Evolutionary conservation across 2,797 vertebrate species (phyloP), one percentile per base, ranked within the genome.

Genomic region (Myotis findleyi): DNA sequence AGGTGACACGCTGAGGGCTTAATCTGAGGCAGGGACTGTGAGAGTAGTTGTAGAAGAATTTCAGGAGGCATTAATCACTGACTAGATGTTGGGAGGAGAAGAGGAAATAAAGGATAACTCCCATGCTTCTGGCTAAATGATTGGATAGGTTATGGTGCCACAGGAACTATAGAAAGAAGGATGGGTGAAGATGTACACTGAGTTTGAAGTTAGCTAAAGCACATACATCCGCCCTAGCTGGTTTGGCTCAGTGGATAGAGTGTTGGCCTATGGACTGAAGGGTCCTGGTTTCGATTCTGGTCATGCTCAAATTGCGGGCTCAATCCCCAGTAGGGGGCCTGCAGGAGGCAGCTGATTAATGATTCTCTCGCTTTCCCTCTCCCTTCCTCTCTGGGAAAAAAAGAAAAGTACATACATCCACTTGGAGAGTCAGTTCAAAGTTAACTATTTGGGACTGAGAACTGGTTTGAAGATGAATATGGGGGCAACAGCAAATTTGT

Each of bases 61-160:
- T 66, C 49, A 93, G n/a, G 23, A 88, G 62, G 33, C 85, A 89
- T 53, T 14, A 87, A 25, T 33, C 90, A 89, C 49, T 47, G 59
- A 91, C 3, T 82, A 89, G 57, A 71, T 14, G 36, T 1, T 30
- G 69, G 21, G 41, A 20, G 25, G 17, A 36, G 21, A 27, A 23
- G 3, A 21, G 2, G 21, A 27, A 62, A 44, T 47, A 79, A 81
- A 73, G 38, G 7, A 7, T 71, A 57, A 75, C 20, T 7, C 27
- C 33, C 18, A 81, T n/a, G 10, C 53, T 81, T 91, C 30, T 83
- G 38, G 36, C 36, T 87, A 92, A 86, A 92, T 51, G 62, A 41
- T 3, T 6, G 23, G 27, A 62, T 3, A 81, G n/a, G 27, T 41
- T 49, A 53, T 25, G 73, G 38, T 82, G 38, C 33, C 73, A 82